Conservation (phyloP, 2,888 invertebrate species). For the Dichetophora obliterata region DNA sequence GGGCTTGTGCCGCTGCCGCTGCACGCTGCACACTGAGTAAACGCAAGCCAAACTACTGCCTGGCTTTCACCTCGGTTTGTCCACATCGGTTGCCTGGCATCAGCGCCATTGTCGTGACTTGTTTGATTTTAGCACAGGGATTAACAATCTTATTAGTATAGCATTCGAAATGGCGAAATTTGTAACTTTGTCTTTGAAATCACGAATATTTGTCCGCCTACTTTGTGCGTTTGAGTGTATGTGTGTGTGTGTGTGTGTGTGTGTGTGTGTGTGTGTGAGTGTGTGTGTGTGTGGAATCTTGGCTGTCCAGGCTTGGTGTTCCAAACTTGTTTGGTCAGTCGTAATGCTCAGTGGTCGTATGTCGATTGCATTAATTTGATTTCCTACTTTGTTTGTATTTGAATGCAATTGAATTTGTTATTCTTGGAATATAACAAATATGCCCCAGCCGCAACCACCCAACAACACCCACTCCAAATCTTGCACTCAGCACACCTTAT, state of each 20-base stretch:
- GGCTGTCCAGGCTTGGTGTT: background rate
- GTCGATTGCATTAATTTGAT: conserved; percentile 22
- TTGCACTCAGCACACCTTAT: background rate
- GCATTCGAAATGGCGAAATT: conserved; percentile 21
- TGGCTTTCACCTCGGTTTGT: background rate
- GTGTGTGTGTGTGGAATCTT: background rate
- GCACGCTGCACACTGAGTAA: no score
- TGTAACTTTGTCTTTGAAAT: conserved; percentile 1
- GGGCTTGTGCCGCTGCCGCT: background rate
- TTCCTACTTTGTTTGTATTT: conserved; percentile 5
- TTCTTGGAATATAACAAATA: background rate
- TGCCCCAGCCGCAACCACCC: background rate
- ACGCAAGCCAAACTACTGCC: background rate
- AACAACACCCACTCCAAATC: background rate
- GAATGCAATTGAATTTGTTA: conserved; percentile 27
- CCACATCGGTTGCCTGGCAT: background rate
- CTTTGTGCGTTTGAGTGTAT: background rate
- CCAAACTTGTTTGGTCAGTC: background rate
- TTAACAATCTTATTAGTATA: conserved; percentile 31
- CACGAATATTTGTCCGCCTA: background rate
- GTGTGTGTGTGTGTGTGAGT: conserved; percentile 13
- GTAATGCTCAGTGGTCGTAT: background rate
- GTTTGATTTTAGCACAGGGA: conserved; percentile 14
- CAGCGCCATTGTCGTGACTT: background rate
- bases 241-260: background rate